phyloP scores from a whole-genome alignment of 2,113 vertebrate species.

The Strix aluco region DNA sequence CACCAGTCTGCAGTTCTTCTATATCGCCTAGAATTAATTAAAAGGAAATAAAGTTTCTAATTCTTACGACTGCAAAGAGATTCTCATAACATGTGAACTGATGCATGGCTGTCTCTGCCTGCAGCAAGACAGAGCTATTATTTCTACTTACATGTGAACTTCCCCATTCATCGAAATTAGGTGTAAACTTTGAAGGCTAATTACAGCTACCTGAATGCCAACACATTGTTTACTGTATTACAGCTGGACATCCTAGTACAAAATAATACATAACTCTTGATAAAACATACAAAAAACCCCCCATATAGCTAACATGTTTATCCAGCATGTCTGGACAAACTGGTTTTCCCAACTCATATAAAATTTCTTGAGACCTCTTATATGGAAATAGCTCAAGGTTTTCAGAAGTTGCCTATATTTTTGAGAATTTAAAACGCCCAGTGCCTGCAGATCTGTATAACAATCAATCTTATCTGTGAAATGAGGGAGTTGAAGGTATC shows the following conservation, averaged over 20 bases:
- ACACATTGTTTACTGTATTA: background rate
- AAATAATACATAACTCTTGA: background rate
- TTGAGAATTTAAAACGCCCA: no score
- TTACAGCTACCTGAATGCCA: background rate
- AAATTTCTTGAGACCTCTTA: background rate
- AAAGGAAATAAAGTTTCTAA: background rate
- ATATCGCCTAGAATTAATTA: background rate
- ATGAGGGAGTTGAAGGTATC: fast-evolving
- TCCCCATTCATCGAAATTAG: background rate
- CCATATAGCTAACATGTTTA: fast-evolving
- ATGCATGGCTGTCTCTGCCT: background rate
- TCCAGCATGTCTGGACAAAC: conserved; percentile 15
- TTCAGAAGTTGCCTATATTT: background rate
- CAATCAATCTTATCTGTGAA: fast-evolving
- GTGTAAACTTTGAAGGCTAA: background rate
- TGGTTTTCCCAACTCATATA: background rate
- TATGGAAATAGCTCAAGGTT: background rate
- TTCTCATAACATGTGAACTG: background rate
- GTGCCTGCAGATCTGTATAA: background rate
- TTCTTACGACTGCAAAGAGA: background rate
- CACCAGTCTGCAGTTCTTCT: fast-evolving
- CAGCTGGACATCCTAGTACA: background rate
- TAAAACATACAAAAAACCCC: background rate
- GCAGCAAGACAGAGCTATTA: background rate
- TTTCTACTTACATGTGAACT: background rate